A percentile compares a stretch with the other conserved stretches of the same genome.
These are phyloP conservation scores for Patagioenas fasciata DNA, from an alignment of 2,113 vertebrate species.

Conservation along the genomic window DNA sequence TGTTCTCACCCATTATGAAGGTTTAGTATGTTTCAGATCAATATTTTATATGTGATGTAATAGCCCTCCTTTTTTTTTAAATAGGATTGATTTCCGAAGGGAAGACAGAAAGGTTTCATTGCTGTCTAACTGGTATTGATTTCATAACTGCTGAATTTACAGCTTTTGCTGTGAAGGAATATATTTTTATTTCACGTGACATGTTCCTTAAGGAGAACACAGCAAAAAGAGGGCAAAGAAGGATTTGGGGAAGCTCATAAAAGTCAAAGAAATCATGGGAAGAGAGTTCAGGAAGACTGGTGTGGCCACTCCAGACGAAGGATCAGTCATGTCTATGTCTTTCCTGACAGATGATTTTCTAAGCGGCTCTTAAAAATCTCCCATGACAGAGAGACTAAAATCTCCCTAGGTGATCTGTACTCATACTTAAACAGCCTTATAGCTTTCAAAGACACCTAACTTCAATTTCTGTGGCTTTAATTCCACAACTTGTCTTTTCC, in stretches of 20 bases:
- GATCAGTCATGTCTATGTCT: background rate
- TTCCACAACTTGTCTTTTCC: background rate
- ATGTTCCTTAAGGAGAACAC: background rate
- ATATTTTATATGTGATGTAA: conserved; percentile 44
- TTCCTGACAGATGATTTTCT: background rate
- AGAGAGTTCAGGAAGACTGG: background rate
- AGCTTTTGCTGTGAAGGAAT: background rate
- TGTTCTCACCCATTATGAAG: background rate
- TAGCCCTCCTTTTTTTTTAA: conserved; percentile 17
- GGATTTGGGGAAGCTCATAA: conserved; percentile 4
- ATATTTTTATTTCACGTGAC: background rate
- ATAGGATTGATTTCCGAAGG: background rate
- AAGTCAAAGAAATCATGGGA: background rate
- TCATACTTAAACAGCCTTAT: background rate
- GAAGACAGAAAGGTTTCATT: conserved; percentile 27
- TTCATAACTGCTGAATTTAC: conserved; percentile 43
- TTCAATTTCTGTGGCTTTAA: background rate
- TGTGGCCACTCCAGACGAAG: background rate
- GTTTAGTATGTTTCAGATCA: conserved; percentile 39
- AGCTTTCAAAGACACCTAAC: background rate
- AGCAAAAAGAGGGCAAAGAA: background rate
- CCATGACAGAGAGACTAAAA: background rate
- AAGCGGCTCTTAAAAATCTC: conserved; percentile 1
- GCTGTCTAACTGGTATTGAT: conserved; percentile 59
- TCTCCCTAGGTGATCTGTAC: background rate